These are phyloP conservation scores for Molothrus ater DNA, from an alignment of 2,797 vertebrate species.

Conservation along the genomic window DNA sequence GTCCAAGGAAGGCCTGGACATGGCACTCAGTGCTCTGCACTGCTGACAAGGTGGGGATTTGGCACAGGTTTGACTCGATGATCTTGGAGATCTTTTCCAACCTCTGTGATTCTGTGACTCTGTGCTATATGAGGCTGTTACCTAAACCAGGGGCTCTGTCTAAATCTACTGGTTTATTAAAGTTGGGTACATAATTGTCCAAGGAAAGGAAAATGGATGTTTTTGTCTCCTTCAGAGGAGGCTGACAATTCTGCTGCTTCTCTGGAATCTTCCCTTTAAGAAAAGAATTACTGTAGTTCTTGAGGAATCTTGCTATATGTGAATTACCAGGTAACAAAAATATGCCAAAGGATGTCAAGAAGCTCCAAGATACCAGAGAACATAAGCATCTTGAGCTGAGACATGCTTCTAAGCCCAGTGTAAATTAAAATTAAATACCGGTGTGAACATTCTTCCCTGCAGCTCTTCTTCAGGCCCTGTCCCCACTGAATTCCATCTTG, in stretches of 20 bases:
- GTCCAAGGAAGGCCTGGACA: accelerated
- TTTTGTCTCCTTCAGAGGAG: not conserved
- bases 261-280: not conserved
- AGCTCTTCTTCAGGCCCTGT: not conserved
- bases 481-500: not conserved
- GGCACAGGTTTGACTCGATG: not conserved
- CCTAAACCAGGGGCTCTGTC: not conserved
- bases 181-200: not conserved
- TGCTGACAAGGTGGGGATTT: not conserved
- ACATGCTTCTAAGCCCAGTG: not conserved
- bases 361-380: not conserved
- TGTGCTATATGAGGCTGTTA: not conserved
- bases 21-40: not conserved
- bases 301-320: not conserved
- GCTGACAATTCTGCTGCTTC: not conserved
- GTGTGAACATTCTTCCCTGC: not conserved
- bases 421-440: not conserved
- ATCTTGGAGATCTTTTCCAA: not conserved
- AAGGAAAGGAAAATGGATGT: not conserved
- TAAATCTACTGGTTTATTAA: not conserved
- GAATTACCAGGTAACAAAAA: not conserved
- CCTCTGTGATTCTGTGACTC: not conserved
- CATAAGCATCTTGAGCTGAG: not conserved
- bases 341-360: not conserved
- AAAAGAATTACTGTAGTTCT: not conserved